phyloP scores from a whole-genome alignment of 2,888 invertebrate genomes.

The Lasioglossum figueresi region DNA sequence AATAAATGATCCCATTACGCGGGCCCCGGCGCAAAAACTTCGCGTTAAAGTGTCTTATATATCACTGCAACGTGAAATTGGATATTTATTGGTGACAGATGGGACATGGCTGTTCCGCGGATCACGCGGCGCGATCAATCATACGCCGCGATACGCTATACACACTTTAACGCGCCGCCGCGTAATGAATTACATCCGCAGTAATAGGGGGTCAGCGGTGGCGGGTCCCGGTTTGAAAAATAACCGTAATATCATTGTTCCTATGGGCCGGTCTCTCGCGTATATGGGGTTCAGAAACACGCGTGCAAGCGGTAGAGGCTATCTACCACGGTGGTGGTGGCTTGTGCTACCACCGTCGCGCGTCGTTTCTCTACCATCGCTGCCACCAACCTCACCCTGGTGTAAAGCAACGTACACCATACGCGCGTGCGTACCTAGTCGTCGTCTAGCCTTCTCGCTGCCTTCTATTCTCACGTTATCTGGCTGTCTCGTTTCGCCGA shows the following conservation, averaged over 20 bases:
- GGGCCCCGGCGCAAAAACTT: conserved; percentile 74
- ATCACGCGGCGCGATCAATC: conserved; percentile 81
- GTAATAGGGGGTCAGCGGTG: conserved; percentile 75
- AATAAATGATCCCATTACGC: conserved; percentile 83
- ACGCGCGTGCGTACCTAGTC: neutral
- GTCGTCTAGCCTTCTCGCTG: conserved; percentile 10
- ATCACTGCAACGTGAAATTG: conserved; percentile 83
- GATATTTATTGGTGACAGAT: conserved; percentile 84
- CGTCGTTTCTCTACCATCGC: neutral
- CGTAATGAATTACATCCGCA: conserved; percentile 78
- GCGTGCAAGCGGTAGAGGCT: neutral
- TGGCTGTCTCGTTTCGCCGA: conserved; percentile 45
- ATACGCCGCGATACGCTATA: conserved; percentile 76
- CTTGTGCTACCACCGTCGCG: neutral
- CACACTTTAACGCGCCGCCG: conserved; percentile 67
- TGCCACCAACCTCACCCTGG: neutral
- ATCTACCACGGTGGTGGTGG: neutral
- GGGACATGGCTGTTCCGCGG: conserved; percentile 81
- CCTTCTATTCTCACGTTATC: conserved; percentile 52
- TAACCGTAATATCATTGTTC: conserved; percentile 76
- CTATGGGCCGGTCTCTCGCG: conserved; percentile 27
- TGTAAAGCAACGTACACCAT: neutral
- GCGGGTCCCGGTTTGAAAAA: conserved; percentile 71
- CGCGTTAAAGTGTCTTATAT: conserved; percentile 82
- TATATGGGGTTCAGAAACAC: conserved; percentile 52